A percentile compares a stretch with the other conserved stretches of the same genome.
Evolutionary conservation across 2,888 invertebrate species (phyloP).

Genomic region (Cheilosia variabilis): DNA sequence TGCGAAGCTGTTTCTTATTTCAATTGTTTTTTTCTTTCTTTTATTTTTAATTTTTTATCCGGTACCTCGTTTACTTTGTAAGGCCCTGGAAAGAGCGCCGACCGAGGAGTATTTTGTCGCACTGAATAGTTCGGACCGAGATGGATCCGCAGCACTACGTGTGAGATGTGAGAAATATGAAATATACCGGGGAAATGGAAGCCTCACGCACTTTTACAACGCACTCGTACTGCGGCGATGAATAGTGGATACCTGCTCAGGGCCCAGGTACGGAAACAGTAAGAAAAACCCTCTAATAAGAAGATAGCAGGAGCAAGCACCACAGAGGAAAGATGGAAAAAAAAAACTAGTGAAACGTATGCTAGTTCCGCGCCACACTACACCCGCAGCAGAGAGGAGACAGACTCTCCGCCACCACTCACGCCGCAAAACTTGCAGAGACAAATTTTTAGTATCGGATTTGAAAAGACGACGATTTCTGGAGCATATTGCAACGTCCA

Average conservation of each 20-base stretch:
- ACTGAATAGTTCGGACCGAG: background rate
- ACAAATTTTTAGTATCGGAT: slow-evolving; percentile 65
- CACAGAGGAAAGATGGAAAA: slow-evolving; percentile 8
- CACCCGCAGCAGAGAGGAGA: slow-evolving; percentile 75
- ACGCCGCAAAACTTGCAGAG: slow-evolving; percentile 74
- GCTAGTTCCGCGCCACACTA: slow-evolving; percentile 75
- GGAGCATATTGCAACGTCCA: slow-evolving; percentile 71
- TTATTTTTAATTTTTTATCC: slow-evolving; percentile 1
- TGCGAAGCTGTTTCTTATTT: slow-evolving; percentile 24
- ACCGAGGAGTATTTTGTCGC: background rate
- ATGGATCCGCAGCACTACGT: slow-evolving; percentile 1
- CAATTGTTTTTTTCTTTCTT: background rate
- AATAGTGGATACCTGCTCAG: slow-evolving; percentile 45
- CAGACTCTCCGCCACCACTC: slow-evolving; percentile 74
- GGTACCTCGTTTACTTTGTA: background rate
- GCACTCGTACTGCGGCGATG: slow-evolving; percentile 17
- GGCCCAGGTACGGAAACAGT: slow-evolving; percentile 56
- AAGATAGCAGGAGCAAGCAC: slow-evolving; percentile 46
- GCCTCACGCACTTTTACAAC: slow-evolving; percentile 55
- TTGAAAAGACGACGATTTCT: slow-evolving; percentile 70
- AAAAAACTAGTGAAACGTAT: slow-evolving; percentile 69
- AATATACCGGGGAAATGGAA: slow-evolving; percentile 36
- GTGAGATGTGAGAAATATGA: background rate
- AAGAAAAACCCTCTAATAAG: slow-evolving; percentile 50
- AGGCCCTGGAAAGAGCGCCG: slow-evolving; percentile 53